A percentile compares a stretch with the other conserved stretches of the same genome.
Evolutionary conservation across 1,140 invertebrate genomes (phyloP).

Genomic region (Chlorops oryzae): DNA sequence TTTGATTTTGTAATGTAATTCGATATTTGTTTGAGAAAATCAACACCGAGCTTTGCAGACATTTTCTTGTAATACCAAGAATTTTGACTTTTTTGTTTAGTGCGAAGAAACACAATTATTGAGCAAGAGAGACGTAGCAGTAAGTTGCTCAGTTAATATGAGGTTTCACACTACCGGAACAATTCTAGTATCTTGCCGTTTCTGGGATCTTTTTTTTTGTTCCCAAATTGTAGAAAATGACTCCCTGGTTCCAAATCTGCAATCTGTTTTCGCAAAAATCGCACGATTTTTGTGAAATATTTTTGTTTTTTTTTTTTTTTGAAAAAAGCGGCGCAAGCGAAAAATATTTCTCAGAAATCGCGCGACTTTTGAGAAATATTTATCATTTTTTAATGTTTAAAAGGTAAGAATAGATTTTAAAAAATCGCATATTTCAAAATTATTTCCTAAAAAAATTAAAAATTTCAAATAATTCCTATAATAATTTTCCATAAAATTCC

Average conservation of each 20-base stretch:
- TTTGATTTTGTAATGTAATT: constrained; percentile 30
- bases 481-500: background rate
- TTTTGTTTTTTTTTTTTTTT: no score
- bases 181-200: background rate
- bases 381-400: background rate
- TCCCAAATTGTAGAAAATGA: no score
- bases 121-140: background rate
- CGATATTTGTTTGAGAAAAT: constrained; percentile 41
- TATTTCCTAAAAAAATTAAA: background rate
- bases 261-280: background rate
- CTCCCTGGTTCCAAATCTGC: no score
- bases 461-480: background rate
- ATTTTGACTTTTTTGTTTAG: no score
- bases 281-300: background rate
- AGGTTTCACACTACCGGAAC: background rate
- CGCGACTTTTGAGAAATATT: background rate
- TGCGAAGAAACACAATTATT: constrained; percentile 15
- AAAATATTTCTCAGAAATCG: no score
- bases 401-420: background rate
- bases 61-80: constrained; percentile 26
- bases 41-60: constrained; percentile 43
- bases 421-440: background rate
- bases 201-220: background rate
- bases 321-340: no score
- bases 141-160: background rate